Conservation (phyloP, 2,888 invertebrate species). For the Tetranychus truncatus region DNA sequence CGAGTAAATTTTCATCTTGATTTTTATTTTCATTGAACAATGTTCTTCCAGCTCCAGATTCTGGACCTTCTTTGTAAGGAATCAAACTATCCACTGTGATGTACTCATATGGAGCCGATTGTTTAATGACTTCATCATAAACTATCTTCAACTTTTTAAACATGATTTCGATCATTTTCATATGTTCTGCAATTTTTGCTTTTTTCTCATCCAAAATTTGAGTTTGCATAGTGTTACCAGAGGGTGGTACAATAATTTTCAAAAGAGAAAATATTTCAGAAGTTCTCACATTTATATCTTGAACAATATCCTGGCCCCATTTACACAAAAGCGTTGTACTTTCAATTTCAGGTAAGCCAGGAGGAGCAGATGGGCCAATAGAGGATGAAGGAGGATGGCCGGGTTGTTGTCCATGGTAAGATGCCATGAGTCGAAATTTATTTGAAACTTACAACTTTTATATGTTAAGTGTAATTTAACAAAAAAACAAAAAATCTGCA, state of each 20-base stretch:
- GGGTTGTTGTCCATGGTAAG: too few relatives aligned
- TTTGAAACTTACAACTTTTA: too few relatives aligned
- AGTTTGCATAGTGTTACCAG: neutral
- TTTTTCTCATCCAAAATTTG: neutral
- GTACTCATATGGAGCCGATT: neutral
- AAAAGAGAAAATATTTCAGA: neutral
- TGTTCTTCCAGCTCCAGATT: neutral
- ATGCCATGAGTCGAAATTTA: too few relatives aligned
- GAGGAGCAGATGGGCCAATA: neutral
- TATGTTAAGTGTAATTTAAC: too few relatives aligned
- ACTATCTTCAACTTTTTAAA: neutral
- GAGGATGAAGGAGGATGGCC: too few relatives aligned
- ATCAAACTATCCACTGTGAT: neutral
- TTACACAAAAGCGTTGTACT: neutral
- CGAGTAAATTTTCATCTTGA: neutral
- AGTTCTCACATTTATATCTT: neutral
- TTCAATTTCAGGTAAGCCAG: neutral
- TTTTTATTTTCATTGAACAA: neutral
- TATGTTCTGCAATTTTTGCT: neutral
- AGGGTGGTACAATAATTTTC: neutral
- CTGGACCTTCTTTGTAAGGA: neutral
- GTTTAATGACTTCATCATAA: neutral
- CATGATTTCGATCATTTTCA: neutral
- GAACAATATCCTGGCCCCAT: neutral
- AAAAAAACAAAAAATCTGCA: too few relatives aligned